Conservation (phyloP, 2,888 invertebrate genomes). For the Hololepta plana region DNA sequence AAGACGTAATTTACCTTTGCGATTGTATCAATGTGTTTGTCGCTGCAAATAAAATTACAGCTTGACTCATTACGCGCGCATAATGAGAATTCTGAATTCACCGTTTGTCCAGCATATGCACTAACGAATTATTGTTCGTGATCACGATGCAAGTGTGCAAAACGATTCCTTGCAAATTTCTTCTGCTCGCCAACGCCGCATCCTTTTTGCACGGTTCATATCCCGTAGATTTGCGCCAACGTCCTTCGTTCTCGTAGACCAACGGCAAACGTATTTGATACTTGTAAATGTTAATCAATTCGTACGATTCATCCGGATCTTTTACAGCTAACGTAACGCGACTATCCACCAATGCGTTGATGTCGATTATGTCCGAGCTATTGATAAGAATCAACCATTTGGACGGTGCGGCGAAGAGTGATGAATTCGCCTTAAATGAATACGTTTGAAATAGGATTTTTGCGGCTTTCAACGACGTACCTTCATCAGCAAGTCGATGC, state of each 20-base stretch:
- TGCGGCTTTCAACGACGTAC: too few relatives aligned
- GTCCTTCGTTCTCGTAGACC: constrained; percentile 15
- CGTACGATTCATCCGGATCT: constrained; percentile 14
- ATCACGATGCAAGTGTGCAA: constrained; percentile 38
- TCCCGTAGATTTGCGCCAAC: constrained; percentile 12
- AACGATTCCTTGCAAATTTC: constrained; percentile 28
- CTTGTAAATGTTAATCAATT: constrained; percentile 16
- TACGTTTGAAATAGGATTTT: too few relatives aligned
- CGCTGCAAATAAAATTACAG: constrained; percentile 17
- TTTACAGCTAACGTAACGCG: constrained; percentile 28
- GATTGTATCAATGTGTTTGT: constrained; percentile 37
- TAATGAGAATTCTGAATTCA: constrained; percentile 15
- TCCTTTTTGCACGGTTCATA: constrained; percentile 7
- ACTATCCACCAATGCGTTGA: constrained; percentile 32
- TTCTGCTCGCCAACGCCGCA: constrained; percentile 22
- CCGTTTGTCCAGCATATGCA: constrained; percentile 41
- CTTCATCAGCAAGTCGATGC: too few relatives aligned
- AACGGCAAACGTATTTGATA: constrained; percentile 10
- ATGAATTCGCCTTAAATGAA: too few relatives aligned
- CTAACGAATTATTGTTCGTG: constrained; percentile 37
- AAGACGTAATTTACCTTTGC: constrained; percentile 44
- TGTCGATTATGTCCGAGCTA: too few relatives aligned
- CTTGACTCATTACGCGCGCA: neutral
- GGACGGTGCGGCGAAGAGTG: too few relatives aligned
- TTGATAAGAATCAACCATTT: too few relatives aligned